Percentiles rank a stretch among this genome's conserved stretches.
phyloP scores from a whole-genome alignment of 2,797 vertebrate species.

The Channallabes apus region DNA sequence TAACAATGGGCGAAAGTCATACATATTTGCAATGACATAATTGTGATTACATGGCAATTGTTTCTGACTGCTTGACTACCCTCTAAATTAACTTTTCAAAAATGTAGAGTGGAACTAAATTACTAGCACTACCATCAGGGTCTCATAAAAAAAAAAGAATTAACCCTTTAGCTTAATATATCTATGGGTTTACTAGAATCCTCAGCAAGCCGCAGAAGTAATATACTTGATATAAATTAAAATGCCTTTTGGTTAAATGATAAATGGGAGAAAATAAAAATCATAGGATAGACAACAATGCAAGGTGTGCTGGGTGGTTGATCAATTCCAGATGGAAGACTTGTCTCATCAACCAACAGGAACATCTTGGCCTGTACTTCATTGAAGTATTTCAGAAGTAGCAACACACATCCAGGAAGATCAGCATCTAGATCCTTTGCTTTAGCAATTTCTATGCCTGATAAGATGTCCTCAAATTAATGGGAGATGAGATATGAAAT shows the following conservation, averaged over 20 bases:
- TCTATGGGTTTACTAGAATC: neutral
- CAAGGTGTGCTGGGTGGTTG: conserved; percentile 45
- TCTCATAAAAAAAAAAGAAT: too few relatives aligned
- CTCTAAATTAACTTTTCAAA: too few relatives aligned
- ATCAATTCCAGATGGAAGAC: conserved; percentile 42
- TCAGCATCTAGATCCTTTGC: conserved; percentile 39
- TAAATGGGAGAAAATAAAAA: neutral
- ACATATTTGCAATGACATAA: too few relatives aligned
- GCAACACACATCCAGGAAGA: conserved; percentile 32
- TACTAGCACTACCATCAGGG: too few relatives aligned
- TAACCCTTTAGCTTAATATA: neutral
- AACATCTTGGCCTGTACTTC: conserved; percentile 43
- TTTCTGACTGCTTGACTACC: too few relatives aligned
- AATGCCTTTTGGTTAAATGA: neutral
- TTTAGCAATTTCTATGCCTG: conserved; percentile 42
- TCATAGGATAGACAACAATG: conserved; percentile 42
- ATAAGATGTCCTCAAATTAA: conserved; percentile 39
- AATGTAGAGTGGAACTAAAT: too few relatives aligned
- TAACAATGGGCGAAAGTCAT: too few relatives aligned
- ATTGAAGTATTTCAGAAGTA: conserved; percentile 43
- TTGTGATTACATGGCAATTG: too few relatives aligned
- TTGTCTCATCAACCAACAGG: conserved; percentile 34
- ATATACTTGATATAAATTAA: neutral
- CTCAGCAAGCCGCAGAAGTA: neutral
- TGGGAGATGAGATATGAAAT: conserved; percentile 28